phyloP scores from a whole-genome alignment of 64 coral and sea anemone genomes.

The Porites australiensis region DNA sequence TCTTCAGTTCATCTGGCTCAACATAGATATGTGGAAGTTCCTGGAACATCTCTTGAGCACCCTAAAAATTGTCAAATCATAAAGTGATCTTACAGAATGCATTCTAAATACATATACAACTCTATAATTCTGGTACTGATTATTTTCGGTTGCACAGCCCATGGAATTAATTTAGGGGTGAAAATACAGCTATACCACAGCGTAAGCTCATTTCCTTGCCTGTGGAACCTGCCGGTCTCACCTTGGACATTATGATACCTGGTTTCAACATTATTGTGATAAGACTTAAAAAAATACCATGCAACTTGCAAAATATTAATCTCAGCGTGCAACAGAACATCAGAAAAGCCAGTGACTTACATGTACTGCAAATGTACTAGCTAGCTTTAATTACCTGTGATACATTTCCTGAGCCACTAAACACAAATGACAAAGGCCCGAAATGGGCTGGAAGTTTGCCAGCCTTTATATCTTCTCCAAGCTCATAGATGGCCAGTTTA shows the following conservation, averaged over 20 bases:
- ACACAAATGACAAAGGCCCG: slow-evolving; percentile 98
- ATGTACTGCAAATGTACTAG: not conserved
- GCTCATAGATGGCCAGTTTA: slow-evolving; percentile 95
- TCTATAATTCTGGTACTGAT: not conserved
- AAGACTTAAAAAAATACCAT: too few relatives aligned
- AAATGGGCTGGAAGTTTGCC: slow-evolving; percentile 96
- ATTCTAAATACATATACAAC: not conserved
- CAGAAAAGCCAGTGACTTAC: not conserved
- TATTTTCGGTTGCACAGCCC: too few relatives aligned
- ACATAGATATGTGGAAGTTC: slow-evolving; percentile 98
- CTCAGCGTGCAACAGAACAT: not conserved
- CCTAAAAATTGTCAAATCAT: slow-evolving; percentile 47
- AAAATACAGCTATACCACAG: too few relatives aligned
- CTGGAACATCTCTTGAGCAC: slow-evolving; percentile 98
- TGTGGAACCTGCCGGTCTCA: too few relatives aligned
- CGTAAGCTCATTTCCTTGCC: too few relatives aligned
- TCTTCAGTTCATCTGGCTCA: slow-evolving; percentile 92
- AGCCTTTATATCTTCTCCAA: slow-evolving; percentile 94
- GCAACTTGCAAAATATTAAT: too few relatives aligned
- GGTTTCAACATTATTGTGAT: too few relatives aligned
- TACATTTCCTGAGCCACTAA: slow-evolving; percentile 99
- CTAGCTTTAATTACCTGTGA: slow-evolving; percentile 75
- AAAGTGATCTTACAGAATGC: too few relatives aligned
- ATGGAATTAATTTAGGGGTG: too few relatives aligned
- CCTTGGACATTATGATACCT: too few relatives aligned